Percentiles rank a stretch among this genome's conserved stretches.
Conservation (phyloP, 1,140 invertebrate genomes). For the Scaptomyza hsui region DNA sequence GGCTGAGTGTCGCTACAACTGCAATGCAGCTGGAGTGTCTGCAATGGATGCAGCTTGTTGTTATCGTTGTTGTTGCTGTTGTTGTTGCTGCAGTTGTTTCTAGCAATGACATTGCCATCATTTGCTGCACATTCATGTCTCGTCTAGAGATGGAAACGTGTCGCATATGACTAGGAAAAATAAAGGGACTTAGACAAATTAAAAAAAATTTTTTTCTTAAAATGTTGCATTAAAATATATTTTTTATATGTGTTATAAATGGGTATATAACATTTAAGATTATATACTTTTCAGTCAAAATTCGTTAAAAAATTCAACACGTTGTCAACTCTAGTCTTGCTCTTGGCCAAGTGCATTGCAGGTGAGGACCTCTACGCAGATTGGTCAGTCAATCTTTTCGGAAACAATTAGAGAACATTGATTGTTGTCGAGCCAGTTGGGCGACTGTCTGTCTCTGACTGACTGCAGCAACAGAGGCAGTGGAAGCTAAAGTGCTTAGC, state of each 20-base stretch:
- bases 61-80: background rate
- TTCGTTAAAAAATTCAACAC: background rate
- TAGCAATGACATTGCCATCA: conserved; percentile 13
- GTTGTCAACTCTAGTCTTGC: background rate
- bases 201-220: too few species aligned
- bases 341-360: conserved; percentile 23
- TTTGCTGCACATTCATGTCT: conserved; percentile 20
- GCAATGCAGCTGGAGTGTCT: conserved; percentile 3
- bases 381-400: conserved; percentile 54
- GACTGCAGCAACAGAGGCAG: background rate
- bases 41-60: background rate
- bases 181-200: too few species aligned
- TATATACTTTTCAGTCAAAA: too few species aligned
- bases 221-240: too few species aligned
- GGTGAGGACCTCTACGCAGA: conserved; percentile 12
- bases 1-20: conserved; percentile 2
- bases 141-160: background rate
- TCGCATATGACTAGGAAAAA: background rate
- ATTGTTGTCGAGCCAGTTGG: conserved; percentile 49
- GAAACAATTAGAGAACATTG: conserved; percentile 70
- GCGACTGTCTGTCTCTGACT: conserved; percentile 17
- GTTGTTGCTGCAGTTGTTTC: conserved; percentile 19
- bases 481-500: conserved; percentile 11
- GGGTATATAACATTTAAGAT: too few species aligned
- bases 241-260: too few species aligned